These are phyloP conservation scores for Tangara arthus DNA, from an alignment of 2,797 vertebrate species.

Conservation along the genomic window DNA sequence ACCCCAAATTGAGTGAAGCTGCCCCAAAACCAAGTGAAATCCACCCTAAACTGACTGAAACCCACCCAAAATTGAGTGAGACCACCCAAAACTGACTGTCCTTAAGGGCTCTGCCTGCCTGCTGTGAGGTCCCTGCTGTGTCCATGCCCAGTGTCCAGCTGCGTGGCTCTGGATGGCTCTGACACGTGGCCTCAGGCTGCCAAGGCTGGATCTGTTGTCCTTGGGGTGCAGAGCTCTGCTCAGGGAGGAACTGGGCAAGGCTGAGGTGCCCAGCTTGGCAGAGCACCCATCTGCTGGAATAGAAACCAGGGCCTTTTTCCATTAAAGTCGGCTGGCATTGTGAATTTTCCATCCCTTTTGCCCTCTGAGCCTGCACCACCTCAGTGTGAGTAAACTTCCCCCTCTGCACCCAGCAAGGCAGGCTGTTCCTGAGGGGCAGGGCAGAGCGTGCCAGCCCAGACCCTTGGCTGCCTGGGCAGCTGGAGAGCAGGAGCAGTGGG, in stretches of 20 bases:
- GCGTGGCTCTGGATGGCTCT: neutral
- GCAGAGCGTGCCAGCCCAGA: neutral
- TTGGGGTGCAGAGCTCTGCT: neutral
- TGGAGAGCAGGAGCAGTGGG: neutral
- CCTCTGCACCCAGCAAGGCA: neutral
- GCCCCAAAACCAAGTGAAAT: neutral
- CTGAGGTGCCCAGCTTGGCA: neutral
- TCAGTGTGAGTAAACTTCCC: neutral
- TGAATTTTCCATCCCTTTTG: neutral
- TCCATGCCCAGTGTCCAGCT: fast-evolving
- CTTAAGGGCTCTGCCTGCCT: neutral
- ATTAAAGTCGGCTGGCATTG: neutral
- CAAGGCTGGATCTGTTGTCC: neutral
- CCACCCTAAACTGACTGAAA: neutral
- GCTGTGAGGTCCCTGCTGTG: neutral
- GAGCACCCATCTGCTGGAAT: neutral
- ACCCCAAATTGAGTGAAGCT: neutral
- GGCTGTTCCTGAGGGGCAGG: neutral
- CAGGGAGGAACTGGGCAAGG: neutral
- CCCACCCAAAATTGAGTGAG: no score
- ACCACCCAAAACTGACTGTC: neutral
- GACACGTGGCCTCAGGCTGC: fast-evolving
- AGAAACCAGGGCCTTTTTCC: neutral
- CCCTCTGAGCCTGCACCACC: neutral
- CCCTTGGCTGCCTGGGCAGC: fast-evolving